A percentile compares a stretch with the other conserved stretches of the same genome.
These are phyloP conservation scores for Eupithecia insigniata DNA, from an alignment of 2,888 invertebrate species.

Conservation along the genomic window DNA sequence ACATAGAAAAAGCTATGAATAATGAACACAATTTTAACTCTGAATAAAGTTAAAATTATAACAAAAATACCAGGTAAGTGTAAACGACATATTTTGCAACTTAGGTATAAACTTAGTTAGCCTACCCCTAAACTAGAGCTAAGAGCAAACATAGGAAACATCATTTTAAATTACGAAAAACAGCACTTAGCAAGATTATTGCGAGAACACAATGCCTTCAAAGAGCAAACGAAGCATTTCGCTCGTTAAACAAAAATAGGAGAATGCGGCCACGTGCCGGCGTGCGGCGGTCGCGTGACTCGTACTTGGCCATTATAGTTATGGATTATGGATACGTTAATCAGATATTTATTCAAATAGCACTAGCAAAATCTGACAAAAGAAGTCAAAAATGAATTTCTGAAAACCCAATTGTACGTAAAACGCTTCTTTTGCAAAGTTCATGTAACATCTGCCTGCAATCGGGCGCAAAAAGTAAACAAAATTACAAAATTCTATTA, in stretches of 20 bases:
- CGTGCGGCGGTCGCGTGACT: conserved; percentile 48
- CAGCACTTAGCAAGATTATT: conserved; percentile 63
- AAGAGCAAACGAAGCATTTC: conserved; percentile 72
- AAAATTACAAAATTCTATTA: background rate
- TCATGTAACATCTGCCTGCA: background rate
- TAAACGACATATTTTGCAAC: background rate
- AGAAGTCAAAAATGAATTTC: background rate
- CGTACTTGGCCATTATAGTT: conserved; percentile 45
- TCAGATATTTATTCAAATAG: background rate
- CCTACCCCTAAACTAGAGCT: background rate
- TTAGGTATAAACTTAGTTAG: background rate
- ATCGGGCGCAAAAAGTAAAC: background rate
- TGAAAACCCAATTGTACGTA: background rate
- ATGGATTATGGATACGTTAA: conserved; percentile 36
- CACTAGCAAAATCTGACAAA: background rate
- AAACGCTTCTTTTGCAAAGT: background rate
- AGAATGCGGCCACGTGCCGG: conserved; percentile 49
- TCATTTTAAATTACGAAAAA: conserved; percentile 59
- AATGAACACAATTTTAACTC: background rate
- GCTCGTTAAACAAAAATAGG: conserved; percentile 64
- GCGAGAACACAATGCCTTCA: conserved; percentile 55
- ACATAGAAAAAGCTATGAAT: background rate
- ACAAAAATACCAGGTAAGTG: background rate
- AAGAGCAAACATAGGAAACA: conserved; percentile 40
- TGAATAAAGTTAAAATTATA: background rate